A percentile compares a stretch with the other conserved stretches of the same genome.
These are phyloP conservation scores for Myripristis murdjan DNA, from an alignment of 2,797 vertebrate species.

Conservation along the genomic window DNA sequence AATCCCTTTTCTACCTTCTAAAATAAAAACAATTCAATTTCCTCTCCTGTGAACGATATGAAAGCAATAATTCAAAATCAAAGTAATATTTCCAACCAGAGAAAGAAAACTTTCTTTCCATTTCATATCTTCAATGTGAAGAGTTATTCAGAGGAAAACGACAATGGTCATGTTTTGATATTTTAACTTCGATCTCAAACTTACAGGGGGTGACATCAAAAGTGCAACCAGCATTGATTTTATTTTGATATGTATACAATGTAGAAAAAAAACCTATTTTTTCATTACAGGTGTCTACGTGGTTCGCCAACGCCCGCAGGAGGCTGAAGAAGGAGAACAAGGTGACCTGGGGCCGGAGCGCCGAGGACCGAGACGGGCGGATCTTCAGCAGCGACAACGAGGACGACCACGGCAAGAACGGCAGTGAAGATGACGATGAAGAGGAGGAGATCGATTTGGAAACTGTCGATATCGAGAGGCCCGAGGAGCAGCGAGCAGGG, in stretches of 20 bases:
- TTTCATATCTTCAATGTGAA: too few relatives aligned
- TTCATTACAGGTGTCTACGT: slow-evolving; percentile 90
- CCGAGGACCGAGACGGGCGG: slow-evolving; percentile 93
- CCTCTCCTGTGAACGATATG: too few relatives aligned
- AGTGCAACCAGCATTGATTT: too few relatives aligned
- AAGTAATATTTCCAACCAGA: too few relatives aligned
- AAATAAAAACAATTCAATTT: too few relatives aligned
- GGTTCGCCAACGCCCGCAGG: slow-evolving; percentile 94
- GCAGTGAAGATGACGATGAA: slow-evolving; percentile 93
- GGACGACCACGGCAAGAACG: slow-evolving; percentile 93
- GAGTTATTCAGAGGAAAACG: too few relatives aligned
- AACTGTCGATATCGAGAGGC: slow-evolving; percentile 93
- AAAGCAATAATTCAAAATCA: too few relatives aligned
- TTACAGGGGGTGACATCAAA: too few relatives aligned
- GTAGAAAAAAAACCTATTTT: background rate
- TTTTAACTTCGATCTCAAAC: too few relatives aligned
- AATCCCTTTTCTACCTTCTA: too few relatives aligned
- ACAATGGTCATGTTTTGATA: too few relatives aligned
- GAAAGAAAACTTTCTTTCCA: too few relatives aligned
- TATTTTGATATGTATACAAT: background rate
- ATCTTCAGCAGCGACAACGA: slow-evolving; percentile 97
- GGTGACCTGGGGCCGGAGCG: slow-evolving; percentile 96
- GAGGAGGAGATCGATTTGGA: slow-evolving; percentile 98
- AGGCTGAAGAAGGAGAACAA: slow-evolving; percentile 97
- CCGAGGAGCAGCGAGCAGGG: slow-evolving; percentile 87